Evolutionary conservation across 2,888 invertebrate genomes (phyloP).

Genomic region (Lamellibrachia satsuma): DNA sequence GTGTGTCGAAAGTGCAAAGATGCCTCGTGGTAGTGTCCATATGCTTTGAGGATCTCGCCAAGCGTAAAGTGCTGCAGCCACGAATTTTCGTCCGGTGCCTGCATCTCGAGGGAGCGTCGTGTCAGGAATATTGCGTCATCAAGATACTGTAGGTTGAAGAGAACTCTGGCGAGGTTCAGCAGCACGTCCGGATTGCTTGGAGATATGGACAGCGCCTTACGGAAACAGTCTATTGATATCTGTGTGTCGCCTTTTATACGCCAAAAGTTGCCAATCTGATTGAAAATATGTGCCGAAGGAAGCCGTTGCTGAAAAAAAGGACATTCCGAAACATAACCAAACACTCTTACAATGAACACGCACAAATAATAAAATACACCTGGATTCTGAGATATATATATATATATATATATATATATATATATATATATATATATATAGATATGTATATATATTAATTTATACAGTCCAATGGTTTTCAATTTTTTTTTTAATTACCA

Average conservation of each 20-base stretch:
- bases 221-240: constrained; percentile 88
- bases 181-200: constrained; percentile 88
- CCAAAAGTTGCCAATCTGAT: constrained; percentile 92
- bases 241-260: constrained; percentile 87
- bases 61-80: constrained; percentile 93
- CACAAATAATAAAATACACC: background rate
- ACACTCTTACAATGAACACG: background rate
- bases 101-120: constrained; percentile 83
- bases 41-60: constrained; percentile 90
- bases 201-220: constrained; percentile 81
- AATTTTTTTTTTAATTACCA: background rate
- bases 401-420: background rate
- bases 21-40: constrained; percentile 89
- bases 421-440: background rate
- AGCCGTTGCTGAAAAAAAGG: constrained; percentile 62
- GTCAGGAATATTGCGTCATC: constrained; percentile 91
- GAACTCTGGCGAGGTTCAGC: constrained; percentile 83
- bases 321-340: constrained; percentile 21
- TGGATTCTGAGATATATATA: no score
- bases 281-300: constrained; percentile 81
- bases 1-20: constrained; percentile 83
- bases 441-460: background rate
- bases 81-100: constrained; percentile 84
- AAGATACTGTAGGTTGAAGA: constrained; percentile 86
- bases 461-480: background rate